Evolutionary conservation across 2,113 vertebrate genomes (phyloP).

Genomic region (Gymnarchus niloticus): DNA sequence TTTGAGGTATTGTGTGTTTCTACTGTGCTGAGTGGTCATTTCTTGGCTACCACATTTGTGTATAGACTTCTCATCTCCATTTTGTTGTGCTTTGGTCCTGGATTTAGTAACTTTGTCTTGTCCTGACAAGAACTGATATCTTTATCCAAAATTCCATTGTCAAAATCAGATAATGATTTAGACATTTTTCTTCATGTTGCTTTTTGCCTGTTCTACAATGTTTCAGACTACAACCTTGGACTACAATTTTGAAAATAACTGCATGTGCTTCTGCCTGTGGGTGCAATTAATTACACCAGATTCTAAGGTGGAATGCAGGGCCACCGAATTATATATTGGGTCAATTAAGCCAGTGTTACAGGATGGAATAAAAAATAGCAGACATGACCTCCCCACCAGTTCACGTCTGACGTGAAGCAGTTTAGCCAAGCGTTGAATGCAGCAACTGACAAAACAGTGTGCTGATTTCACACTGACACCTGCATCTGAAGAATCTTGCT

Average conservation of each 20-base stretch:
- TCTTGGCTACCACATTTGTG: neutral
- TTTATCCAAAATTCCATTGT: too few relatives aligned
- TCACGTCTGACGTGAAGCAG: neutral
- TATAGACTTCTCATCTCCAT: neutral
- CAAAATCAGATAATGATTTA: too few relatives aligned
- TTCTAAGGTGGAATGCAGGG: neutral
- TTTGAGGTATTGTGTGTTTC: neutral
- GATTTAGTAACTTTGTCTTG: neutral
- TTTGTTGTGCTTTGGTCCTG: neutral
- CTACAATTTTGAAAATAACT: neutral
- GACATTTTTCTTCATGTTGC: neutral
- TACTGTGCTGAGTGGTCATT: neutral
- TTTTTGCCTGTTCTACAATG: neutral
- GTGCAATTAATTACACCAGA: neutral
- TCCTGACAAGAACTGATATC: neutral
- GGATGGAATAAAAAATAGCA: neutral
- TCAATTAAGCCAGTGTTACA: neutral
- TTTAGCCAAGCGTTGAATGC: neutral
- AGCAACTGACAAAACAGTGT: neutral
- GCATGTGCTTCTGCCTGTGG: neutral
- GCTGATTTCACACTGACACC: neutral
- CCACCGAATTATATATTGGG: neutral
- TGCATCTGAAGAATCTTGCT: neutral
- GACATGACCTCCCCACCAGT: neutral
- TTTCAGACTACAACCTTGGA: neutral